Evolutionary conservation across 2,113 vertebrate genomes (phyloP), one percentile per base, ranked within the genome.

Genomic region (Datnioides undecimradiatus): DNA sequence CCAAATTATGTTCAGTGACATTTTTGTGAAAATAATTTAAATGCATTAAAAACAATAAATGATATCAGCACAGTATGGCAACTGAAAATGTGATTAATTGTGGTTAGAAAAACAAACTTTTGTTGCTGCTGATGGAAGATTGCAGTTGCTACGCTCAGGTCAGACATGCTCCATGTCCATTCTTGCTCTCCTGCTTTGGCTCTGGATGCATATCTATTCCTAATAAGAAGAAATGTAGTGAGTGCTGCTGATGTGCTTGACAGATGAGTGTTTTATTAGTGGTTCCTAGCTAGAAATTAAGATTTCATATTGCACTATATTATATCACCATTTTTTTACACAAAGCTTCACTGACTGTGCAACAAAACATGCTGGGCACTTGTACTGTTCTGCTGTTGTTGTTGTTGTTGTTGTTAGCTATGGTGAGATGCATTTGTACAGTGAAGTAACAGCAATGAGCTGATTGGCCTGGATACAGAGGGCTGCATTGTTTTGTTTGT

Each of bases 401-500:
- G 40, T 1, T 65, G 45, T 4, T 65, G 69, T 3, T 55, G 73
- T 36, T 64, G 62, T 40, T 43, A 34, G 41, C 75, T 58, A 9
- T 82, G 76, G 46, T 70, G 86, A 77, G 76, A 52, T 69, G 31
- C 54, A 76, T 66, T 52, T 34, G 52, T 12, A 62, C 73, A 52
- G 80, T 70, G 79, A 64, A 60, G 46, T 43, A 60, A 54, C 19
- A 73, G 60, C 59, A 73, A 49, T 65, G 55, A 77, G 81, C 81
- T 78, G 75, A 87, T 48, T 60, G 57, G 45, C 43, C 16, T 5
- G 52, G 6, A 76, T 1, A 90, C 80, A 88, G 43, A 87, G 45
- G 55, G 33, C 65, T 38, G 64, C 68, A 75, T 87, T 92, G 84
- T 89, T 52, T 58, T 4, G 14, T 68, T 66, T 27, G 66, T 54